Evolutionary conservation across 2,113 vertebrate species (phyloP).

Genomic region (Rhinolophus ferrumequinum): DNA sequence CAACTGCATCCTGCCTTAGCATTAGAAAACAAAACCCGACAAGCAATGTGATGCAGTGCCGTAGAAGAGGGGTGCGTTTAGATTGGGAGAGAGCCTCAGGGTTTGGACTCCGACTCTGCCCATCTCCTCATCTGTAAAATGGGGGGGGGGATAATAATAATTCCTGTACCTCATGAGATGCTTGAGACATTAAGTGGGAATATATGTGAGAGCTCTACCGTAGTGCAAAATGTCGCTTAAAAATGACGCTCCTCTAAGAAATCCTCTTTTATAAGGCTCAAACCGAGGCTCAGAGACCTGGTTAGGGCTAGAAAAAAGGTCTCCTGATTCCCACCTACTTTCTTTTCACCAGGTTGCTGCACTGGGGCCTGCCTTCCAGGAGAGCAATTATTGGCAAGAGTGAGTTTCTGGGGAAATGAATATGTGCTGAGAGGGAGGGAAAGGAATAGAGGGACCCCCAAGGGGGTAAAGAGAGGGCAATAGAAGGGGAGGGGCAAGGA

Average conservation of each 20-base stretch:
- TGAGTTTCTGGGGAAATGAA: background rate
- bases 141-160: background rate
- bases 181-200: background rate
- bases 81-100: background rate
- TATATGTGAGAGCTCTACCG: background rate
- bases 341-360: background rate
- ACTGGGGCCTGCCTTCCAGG: background rate
- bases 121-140: background rate
- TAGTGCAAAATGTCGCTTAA: background rate
- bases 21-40: background rate
- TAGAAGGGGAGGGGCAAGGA: background rate
- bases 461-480: background rate
- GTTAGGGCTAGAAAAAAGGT: background rate
- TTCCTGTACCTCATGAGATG: background rate
- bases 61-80: background rate
- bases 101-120: background rate
- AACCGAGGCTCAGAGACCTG: background rate
- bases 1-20: background rate
- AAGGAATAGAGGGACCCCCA: background rate
- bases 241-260: background rate
- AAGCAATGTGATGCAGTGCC: background rate
- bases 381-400: background rate
- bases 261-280: background rate
- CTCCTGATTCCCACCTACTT: background rate
- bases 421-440: background rate